Percentiles rank a stretch among this genome's conserved stretches.
phyloP scores from a whole-genome alignment of 2,797 vertebrate genomes.

The Platyrinchus mystaceus region DNA sequence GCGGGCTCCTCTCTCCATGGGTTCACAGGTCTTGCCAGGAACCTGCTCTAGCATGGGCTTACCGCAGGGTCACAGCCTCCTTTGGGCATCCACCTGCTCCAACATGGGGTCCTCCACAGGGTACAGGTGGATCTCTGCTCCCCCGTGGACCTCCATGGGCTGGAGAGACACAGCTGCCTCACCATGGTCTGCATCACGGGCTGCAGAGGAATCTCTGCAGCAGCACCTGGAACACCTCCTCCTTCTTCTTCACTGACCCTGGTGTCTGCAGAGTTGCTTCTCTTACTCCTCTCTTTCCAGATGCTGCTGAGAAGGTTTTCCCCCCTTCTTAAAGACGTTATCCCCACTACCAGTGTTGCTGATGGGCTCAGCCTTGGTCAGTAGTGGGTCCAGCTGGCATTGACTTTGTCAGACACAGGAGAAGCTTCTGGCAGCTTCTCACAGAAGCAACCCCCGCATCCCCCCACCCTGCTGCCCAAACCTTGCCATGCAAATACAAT shows the following conservation, averaged over 20 bases:
- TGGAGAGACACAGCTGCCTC: neutral
- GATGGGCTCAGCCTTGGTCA: neutral
- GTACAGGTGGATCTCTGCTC: neutral
- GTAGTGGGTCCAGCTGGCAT: neutral
- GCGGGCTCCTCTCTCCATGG: neutral
- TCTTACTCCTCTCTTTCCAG: neutral
- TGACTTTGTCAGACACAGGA: neutral
- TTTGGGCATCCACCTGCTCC: neutral
- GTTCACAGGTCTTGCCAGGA: neutral
- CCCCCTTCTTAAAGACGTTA: fast-evolving
- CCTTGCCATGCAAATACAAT: neutral
- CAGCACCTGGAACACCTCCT: neutral
- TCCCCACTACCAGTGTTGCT: too few species aligned
- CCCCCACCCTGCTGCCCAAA: neutral
- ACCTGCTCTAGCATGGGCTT: neutral
- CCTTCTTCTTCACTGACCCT: neutral
- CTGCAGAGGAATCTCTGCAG: neutral
- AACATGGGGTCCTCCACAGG: fast-evolving
- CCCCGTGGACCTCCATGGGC: fast-evolving
- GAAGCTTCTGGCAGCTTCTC: neutral
- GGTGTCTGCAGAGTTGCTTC: neutral
- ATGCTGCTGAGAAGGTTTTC: neutral
- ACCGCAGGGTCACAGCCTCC: neutral
- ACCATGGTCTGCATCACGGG: fast-evolving
- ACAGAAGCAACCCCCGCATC: neutral